These are phyloP conservation scores for Spodoptera litura DNA, from an alignment of 1,140 invertebrate species.

Conservation along the genomic window DNA sequence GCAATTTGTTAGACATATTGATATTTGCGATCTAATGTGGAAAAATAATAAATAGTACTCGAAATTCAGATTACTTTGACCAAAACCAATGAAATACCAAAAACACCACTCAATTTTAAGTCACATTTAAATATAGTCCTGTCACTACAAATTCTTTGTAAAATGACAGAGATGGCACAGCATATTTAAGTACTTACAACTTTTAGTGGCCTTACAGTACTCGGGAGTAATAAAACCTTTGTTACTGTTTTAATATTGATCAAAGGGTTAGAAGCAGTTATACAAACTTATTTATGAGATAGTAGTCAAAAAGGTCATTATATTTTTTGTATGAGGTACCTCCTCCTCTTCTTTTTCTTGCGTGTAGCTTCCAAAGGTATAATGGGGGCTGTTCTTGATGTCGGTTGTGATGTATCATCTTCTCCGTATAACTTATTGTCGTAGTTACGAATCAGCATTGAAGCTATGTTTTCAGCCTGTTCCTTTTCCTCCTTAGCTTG, in stretches of 20 bases:
- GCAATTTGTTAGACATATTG: slow-evolving; percentile 91
- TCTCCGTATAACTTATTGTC: slow-evolving; percentile 73
- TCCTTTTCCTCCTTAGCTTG: slow-evolving; percentile 67
- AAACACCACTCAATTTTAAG: no score
- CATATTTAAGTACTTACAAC: no score
- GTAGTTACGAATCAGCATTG: slow-evolving; percentile 72
- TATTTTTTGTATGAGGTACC: slow-evolving; percentile 54
- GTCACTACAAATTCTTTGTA: no score
- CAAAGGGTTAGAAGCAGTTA: no score
- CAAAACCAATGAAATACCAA: no score
- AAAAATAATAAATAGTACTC: not conserved
- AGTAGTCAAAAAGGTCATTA: not conserved
- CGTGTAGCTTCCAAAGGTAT: slow-evolving; percentile 69
- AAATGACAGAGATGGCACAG: no score
- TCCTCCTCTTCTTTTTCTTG: slow-evolving; percentile 81
- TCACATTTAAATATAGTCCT: no score
- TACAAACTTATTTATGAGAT: no score
- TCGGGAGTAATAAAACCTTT: no score
- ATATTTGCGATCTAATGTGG: slow-evolving; percentile 76
- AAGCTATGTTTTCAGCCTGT: slow-evolving; percentile 65
- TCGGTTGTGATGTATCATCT: slow-evolving; percentile 81
- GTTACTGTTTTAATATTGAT: no score
- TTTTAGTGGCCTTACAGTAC: no score
- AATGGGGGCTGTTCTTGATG: slow-evolving; percentile 70
- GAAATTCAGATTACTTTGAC: no score